These are phyloP conservation scores for Periplaneta americana DNA, from an alignment of 1,140 invertebrate genomes.

Conservation along the genomic window DNA sequence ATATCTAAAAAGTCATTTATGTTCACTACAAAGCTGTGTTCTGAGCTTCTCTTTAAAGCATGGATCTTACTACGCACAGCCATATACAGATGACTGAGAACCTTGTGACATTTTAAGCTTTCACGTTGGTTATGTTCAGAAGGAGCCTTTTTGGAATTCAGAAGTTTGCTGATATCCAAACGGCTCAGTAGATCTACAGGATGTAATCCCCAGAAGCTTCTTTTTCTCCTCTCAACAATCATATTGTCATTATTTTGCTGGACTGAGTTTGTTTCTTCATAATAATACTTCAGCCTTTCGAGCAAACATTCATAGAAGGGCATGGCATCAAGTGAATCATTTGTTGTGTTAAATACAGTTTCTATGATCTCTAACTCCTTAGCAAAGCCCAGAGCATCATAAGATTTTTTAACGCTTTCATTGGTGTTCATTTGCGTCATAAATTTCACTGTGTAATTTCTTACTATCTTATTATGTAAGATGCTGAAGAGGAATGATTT, in stretches of 20 bases:
- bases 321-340: no score
- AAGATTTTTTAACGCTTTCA: background rate
- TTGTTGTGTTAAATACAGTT: no score
- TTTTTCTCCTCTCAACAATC: no score
- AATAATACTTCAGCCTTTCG: no score
- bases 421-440: background rate
- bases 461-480: background rate
- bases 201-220: no score
- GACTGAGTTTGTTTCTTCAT: no score
- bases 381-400: background rate
- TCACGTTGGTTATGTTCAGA: background rate
- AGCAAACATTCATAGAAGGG: no score
- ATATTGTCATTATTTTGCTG: no score
- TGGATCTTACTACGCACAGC: background rate
- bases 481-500: background rate
- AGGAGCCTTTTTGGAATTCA: no score
- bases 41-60: background rate
- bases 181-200: no score
- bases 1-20: background rate
- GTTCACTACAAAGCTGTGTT: background rate
- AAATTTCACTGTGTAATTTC: background rate
- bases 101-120: no score
- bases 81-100: background rate
- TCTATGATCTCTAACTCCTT: background rate
- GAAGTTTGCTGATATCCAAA: no score